Percentiles rank a stretch among this genome's conserved stretches.
These are phyloP conservation scores for Calypte anna DNA, from an alignment of 2,113 vertebrate species.

Conservation along the genomic window DNA sequence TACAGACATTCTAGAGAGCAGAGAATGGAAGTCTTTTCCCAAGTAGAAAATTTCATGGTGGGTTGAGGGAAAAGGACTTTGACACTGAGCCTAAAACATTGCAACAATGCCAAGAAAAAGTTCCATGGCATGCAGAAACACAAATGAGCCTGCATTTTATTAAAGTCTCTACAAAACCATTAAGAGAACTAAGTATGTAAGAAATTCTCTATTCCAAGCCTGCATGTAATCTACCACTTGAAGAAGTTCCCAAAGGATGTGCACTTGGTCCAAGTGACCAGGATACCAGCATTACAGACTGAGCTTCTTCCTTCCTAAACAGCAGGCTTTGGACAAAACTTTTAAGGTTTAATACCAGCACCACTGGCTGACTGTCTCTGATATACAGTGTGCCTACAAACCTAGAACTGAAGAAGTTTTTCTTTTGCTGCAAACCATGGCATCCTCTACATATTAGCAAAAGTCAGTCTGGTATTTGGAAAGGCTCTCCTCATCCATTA, in stretches of 20 bases:
- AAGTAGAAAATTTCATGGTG: neutral
- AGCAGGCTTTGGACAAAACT: constrained; percentile 1
- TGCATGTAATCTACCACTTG: neutral
- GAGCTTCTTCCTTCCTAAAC: neutral
- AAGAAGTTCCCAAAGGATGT: neutral
- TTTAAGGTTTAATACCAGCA: neutral
- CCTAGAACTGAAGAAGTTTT: neutral
- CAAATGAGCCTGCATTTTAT: constrained; percentile 1
- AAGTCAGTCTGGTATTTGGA: neutral
- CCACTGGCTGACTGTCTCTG: neutral
- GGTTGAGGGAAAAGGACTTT: neutral
- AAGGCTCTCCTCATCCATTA: neutral
- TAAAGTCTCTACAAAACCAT: neutral
- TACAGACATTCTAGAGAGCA: neutral
- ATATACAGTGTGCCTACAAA: neutral
- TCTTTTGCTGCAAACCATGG: constrained; percentile 2
- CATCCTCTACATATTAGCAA: neutral
- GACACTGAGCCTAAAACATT: neutral
- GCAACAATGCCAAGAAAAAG: neutral
- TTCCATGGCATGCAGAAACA: neutral
- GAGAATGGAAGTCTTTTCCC: neutral
- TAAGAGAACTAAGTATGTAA: constrained; percentile 22
- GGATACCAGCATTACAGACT: neutral
- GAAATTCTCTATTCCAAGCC: constrained; percentile 10
- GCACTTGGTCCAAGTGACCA: neutral